phyloP scores from a whole-genome alignment of 2,797 vertebrate species.

The Pterois miles region DNA sequence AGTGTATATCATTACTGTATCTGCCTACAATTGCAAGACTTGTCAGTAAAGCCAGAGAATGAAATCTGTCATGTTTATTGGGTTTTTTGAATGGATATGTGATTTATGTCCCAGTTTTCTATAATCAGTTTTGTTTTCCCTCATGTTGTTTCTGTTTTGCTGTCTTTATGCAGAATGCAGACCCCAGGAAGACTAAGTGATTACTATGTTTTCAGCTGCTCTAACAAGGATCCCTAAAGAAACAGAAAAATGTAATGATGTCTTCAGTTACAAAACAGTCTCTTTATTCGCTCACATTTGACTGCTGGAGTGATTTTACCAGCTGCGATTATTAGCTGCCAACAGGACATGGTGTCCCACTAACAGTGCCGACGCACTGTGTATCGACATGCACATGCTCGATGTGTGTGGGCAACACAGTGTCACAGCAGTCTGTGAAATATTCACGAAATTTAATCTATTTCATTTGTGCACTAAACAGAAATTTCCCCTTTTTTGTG shows the following conservation, averaged over 20 bases:
- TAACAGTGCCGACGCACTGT: not conserved
- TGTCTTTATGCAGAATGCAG: not conserved
- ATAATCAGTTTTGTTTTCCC: not conserved
- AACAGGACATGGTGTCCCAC: not conserved
- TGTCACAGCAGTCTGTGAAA: too few species aligned
- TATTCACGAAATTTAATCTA: too few species aligned
- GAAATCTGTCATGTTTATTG: not conserved
- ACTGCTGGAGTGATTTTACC: not conserved
- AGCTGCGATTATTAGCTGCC: not conserved
- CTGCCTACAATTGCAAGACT: not conserved
- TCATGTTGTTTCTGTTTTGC: not conserved
- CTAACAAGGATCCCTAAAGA: not conserved
- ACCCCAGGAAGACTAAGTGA: not conserved
- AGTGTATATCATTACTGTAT: not conserved
- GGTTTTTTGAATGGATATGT: not conserved
- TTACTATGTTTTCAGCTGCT: not conserved
- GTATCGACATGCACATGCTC: not conserved
- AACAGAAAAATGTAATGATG: conserved; percentile 12
- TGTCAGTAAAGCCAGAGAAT: not conserved
- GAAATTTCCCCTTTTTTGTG: too few species aligned
- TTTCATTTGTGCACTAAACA: too few species aligned
- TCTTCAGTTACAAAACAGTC: not conserved
- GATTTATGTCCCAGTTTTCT: not conserved
- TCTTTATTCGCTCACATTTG: not conserved
- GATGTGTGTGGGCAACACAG: not conserved